These are phyloP conservation scores for Peromyscus eremicus DNA, from an alignment of 2,797 vertebrate species.

Conservation along the genomic window DNA sequence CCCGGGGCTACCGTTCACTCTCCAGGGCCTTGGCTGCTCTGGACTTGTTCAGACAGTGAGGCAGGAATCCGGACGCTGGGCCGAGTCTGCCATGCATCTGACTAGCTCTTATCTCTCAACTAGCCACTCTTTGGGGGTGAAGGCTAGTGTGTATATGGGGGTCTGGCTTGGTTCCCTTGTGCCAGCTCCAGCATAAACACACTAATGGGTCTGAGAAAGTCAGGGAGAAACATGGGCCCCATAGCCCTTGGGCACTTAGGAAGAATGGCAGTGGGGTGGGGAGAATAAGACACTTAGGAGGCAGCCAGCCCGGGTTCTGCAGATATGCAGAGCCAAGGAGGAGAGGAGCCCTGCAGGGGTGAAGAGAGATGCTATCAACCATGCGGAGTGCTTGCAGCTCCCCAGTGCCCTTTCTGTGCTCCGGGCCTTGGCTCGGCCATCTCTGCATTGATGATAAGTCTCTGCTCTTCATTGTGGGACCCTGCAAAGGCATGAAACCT, in stretches of 20 bases:
- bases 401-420: neutral
- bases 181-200: conserved; percentile 72
- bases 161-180: neutral
- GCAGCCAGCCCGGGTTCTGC: neutral
- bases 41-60: conserved; percentile 81
- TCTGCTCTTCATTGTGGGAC: neutral
- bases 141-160: neutral
- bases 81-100: conserved; percentile 23
- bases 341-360: neutral
- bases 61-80: conserved; percentile 70
- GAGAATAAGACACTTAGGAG: neutral
- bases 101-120: neutral
- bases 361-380: neutral
- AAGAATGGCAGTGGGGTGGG: neutral
- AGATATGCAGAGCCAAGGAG: conserved; percentile 15
- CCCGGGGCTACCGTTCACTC: conserved; percentile 64
- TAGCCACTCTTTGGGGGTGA: neutral
- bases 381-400: neutral
- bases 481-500: neutral
- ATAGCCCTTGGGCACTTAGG: conserved; percentile 71
- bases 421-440: neutral
- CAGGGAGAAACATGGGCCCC: conserved; percentile 72
- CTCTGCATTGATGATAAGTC: neutral
- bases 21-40: conserved; percentile 31
- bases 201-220: conserved; percentile 72